Evolutionary conservation across 2,888 invertebrate species (phyloP).

Genomic region (Unio pictorum): DNA sequence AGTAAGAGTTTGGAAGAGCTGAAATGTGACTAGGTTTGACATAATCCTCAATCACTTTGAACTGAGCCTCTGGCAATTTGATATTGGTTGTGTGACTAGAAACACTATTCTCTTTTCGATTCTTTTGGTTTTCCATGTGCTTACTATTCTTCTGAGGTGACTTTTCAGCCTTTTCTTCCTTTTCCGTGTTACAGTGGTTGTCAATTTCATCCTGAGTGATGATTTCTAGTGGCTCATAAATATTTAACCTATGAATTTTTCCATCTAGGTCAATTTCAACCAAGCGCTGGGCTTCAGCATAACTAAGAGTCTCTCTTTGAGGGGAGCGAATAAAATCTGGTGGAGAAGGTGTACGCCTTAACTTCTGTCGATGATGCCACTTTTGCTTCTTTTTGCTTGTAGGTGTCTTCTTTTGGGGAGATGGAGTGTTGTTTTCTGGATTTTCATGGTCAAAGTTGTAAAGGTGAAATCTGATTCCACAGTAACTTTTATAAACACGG

Average conservation of each 20-base stretch:
- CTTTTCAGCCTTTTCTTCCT: conserved; percentile 67
- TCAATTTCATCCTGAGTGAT: conserved; percentile 70
- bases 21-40: conserved; percentile 85
- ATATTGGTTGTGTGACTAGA: conserved; percentile 37
- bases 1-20: conserved; percentile 86
- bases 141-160: conserved; percentile 44
- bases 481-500: conserved; percentile 88
- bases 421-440: conserved; percentile 56
- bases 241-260: conserved; percentile 78
- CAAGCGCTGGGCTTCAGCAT: conserved; percentile 87
- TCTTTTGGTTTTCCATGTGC: conserved; percentile 40
- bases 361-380: conserved; percentile 61
- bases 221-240: conserved; percentile 73
- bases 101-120: conserved; percentile 46
- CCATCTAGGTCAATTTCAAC: conserved; percentile 91
- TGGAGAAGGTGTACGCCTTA: conserved; percentile 65
- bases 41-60: conserved; percentile 82
- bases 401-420: conserved; percentile 50
- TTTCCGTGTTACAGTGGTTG: conserved; percentile 67
- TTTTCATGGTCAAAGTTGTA: conserved; percentile 89
- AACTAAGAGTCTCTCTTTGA: conserved; percentile 81
- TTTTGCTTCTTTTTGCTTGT: conserved; percentile 73
- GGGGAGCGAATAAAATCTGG: conserved; percentile 67
- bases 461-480: conserved; percentile 88
- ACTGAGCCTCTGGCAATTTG: conserved; percentile 81